These are phyloP conservation scores for Aethina tumida DNA, from an alignment of 1,140 invertebrate species.

Conservation along the genomic window DNA sequence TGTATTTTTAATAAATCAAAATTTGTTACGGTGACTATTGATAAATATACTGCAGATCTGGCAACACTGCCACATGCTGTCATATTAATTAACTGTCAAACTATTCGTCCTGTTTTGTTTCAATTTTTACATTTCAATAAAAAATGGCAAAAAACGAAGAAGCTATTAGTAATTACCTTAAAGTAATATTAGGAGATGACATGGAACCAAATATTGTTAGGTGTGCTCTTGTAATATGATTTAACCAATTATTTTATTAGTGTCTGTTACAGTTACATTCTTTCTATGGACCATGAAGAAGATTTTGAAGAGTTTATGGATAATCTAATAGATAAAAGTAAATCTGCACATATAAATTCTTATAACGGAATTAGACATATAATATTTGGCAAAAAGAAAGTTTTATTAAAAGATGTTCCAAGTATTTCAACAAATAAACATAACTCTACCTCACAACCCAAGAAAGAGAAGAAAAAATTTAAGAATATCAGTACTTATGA, in stretches of 20 bases:
- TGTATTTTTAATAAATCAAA: no score
- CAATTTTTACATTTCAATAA: no score
- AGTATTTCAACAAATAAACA: background rate
- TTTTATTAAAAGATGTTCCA: slow-evolving; percentile 5
- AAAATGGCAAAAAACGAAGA: no score
- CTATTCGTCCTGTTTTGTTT: no score
- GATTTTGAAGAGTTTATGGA: slow-evolving; percentile 62
- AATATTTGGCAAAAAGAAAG: slow-evolving; percentile 28
- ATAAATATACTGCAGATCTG: no score
- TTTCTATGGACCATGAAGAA: slow-evolving; percentile 50
- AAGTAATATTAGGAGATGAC: slow-evolving; percentile 17
- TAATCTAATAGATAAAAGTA: slow-evolving; percentile 52
- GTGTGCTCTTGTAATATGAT: slow-evolving; percentile 32
- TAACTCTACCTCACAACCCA: slow-evolving; percentile 12
- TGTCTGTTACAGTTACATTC: slow-evolving; percentile 56
- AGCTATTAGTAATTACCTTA: slow-evolving; percentile 6
- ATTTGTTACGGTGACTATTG: no score
- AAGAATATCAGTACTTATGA: slow-evolving; percentile 20
- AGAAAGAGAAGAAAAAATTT: slow-evolving; percentile 27
- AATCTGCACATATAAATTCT: slow-evolving; percentile 53
- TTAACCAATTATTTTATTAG: slow-evolving; percentile 52
- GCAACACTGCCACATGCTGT: no score
- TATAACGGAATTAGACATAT: slow-evolving; percentile 51
- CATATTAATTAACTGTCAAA: no score
- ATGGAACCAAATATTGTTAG: slow-evolving; percentile 18